Conservation (phyloP, 2,113 vertebrate species). For the Mustela nigripes region DNA sequence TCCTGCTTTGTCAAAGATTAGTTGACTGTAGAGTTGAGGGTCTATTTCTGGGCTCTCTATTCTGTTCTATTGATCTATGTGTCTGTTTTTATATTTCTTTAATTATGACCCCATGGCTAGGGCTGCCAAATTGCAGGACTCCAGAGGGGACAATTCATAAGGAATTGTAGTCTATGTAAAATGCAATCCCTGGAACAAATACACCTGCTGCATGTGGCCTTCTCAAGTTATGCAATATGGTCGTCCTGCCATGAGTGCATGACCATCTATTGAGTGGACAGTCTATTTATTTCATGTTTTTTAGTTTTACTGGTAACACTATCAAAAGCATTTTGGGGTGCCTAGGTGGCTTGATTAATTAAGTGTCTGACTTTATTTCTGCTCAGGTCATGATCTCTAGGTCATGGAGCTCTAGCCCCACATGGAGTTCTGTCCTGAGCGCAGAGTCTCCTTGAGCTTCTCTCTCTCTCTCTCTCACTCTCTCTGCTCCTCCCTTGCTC, state of each 20-base stretch:
- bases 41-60: too few species aligned
- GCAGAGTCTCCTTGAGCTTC: not conserved
- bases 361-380: not conserved
- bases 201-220: not conserved
- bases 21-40: too few species aligned
- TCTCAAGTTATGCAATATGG: not conserved
- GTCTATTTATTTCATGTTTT: slow-evolving; percentile 19
- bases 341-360: not conserved
- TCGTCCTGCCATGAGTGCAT: not conserved
- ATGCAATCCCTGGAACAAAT: not conserved
- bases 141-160: not conserved
- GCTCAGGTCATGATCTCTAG: not conserved
- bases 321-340: not conserved
- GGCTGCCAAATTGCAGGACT: not conserved
- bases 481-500: not conserved
- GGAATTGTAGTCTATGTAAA: not conserved
- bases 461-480: not conserved
- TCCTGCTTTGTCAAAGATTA: too few species aligned
- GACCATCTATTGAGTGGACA: not conserved
- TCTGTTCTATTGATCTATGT: too few species aligned
- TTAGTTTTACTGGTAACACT: not conserved
- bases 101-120: not conserved
- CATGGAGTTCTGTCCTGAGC: not conserved
- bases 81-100: not conserved
- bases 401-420: not conserved